These are phyloP conservation scores for Protosalanx chinensis DNA, from an alignment of 2,797 vertebrate genomes.

Conservation along the genomic window DNA sequence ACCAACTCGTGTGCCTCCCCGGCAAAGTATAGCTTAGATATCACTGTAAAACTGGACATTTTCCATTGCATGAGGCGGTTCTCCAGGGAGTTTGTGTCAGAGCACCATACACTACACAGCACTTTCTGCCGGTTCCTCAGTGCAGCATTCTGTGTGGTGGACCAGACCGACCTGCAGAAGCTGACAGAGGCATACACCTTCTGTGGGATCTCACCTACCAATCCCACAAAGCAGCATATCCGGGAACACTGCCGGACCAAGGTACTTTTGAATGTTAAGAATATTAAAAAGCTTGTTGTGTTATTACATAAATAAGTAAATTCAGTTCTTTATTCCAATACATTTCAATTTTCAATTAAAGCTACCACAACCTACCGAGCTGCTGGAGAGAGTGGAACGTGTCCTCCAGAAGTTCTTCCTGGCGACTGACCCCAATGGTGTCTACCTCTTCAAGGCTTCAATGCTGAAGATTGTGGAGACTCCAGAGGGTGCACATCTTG, in stretches of 20 bases:
- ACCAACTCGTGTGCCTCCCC: constrained; percentile 24
- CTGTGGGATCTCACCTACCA: constrained; percentile 27
- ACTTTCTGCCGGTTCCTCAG: constrained; percentile 25
- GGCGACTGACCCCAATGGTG: too few species aligned
- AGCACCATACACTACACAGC: constrained; percentile 29
- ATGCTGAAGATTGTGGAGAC: too few species aligned
- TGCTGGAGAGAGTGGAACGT: too few species aligned
- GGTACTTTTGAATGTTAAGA: constrained; percentile 31
- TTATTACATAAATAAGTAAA: too few species aligned
- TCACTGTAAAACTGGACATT: constrained; percentile 30
- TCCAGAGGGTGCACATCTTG: too few species aligned
- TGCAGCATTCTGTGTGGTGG: constrained; percentile 27
- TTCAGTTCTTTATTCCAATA: too few species aligned
- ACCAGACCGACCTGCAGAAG: constrained; percentile 27
- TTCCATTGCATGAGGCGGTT: constrained; percentile 36
- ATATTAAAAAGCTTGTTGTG: constrained; percentile 14
- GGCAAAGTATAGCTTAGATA: constrained; percentile 11
- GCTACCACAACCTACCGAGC: too few species aligned
- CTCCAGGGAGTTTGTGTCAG: constrained; percentile 19
- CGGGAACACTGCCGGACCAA: constrained; percentile 30
- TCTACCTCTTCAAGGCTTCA: too few species aligned
- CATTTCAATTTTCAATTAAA: too few species aligned
- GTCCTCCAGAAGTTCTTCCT: too few species aligned
- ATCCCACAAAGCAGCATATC: constrained; percentile 33
- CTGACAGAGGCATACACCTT: constrained; percentile 22